Evolutionary conservation across 1,140 invertebrate species (phyloP).

Genomic region (Cardiocondyla obscurior): DNA sequence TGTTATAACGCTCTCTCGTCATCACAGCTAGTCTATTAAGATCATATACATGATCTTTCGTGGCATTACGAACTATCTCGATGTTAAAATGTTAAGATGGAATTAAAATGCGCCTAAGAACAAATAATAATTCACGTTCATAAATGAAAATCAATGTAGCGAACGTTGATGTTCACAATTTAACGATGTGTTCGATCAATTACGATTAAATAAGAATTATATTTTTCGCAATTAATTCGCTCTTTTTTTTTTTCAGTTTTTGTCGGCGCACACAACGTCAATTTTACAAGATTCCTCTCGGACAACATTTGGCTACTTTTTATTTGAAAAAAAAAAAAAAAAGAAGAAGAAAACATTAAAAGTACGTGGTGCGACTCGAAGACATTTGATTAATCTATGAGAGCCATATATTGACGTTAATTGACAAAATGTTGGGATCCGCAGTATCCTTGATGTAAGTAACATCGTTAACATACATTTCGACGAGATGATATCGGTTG

Average conservation of each 20-base stretch:
- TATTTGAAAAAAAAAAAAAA: too few species aligned
- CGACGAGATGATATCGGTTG: background rate
- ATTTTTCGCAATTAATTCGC: background rate
- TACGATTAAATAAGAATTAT: background rate
- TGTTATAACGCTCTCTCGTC: background rate
- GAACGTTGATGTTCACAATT: background rate
- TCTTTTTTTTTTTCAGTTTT: too few species aligned
- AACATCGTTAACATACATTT: constrained; percentile 7
- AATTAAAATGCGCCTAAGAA: background rate
- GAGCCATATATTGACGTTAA: background rate
- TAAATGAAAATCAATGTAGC: background rate
- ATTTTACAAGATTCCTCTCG: background rate
- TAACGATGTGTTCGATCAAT: background rate
- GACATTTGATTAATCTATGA: background rate
- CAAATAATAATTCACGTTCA: background rate
- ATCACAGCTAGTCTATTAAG: background rate
- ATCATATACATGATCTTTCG: too few species aligned
- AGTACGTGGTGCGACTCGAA: background rate
- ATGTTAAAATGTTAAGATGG: too few species aligned
- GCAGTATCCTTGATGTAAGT: background rate
- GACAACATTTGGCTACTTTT: background rate
- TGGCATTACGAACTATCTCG: too few species aligned
- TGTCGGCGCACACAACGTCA: background rate
- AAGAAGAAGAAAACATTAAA: background rate
- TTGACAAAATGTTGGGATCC: constrained; percentile 10